Evolutionary conservation across 2,797 vertebrate species (phyloP).

Genomic region (Acropternis orthonyx): DNA sequence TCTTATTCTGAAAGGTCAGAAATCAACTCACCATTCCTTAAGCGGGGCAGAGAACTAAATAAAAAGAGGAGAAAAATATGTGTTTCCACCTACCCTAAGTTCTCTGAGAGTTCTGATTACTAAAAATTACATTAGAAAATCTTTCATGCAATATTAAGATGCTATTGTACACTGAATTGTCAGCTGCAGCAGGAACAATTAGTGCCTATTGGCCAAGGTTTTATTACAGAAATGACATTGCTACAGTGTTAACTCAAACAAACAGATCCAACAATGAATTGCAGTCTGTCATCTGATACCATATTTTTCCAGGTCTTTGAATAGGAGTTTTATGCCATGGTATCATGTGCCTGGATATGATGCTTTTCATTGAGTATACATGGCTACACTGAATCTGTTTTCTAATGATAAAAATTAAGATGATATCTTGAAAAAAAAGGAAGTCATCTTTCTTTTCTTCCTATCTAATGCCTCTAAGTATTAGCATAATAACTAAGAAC

Average conservation of each 20-base stretch:
- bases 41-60: neutral
- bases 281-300: neutral
- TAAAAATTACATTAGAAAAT: conserved; percentile 11
- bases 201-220: neutral
- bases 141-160: conserved; percentile 24
- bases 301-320: neutral
- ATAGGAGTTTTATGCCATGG: neutral
- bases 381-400: neutral
- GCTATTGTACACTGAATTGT: neutral
- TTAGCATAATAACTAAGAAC: neutral
- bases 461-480: neutral
- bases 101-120: neutral
- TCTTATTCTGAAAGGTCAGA: neutral
- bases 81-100: neutral
- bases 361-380: neutral
- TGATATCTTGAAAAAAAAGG: neutral
- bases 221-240: neutral
- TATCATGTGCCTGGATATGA: neutral
- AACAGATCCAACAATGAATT: neutral
- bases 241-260: neutral
- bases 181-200: neutral
- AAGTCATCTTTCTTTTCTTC: neutral
- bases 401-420: neutral
- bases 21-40: neutral
- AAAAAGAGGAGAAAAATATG: neutral